phyloP scores from a whole-genome alignment of 2,888 invertebrate genomes.

The Lagria hirta region DNA sequence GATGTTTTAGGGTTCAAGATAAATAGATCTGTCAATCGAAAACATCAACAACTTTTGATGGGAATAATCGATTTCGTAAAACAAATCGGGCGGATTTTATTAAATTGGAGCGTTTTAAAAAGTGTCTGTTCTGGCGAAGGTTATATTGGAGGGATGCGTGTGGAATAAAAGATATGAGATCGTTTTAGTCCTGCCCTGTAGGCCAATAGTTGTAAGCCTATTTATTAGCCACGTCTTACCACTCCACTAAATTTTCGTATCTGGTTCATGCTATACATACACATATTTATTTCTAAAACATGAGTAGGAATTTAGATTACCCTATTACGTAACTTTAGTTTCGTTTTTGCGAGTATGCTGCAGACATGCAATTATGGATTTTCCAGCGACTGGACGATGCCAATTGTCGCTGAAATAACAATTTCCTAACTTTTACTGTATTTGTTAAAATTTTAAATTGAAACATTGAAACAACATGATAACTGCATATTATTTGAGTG shows the following conservation, averaged over 20 bases:
- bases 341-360: conserved; percentile 14
- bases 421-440: background rate
- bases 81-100: conserved; percentile 17
- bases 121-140: conserved; percentile 11
- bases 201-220: conserved; percentile 29
- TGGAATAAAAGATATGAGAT: conserved; percentile 25
- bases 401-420: conserved; percentile 11
- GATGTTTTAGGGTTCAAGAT: no score
- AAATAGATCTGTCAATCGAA: no score
- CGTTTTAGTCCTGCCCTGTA: conserved; percentile 20
- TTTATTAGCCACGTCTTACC: conserved; percentile 31
- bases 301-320: conserved; percentile 29
- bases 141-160: conserved; percentile 23
- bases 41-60: no score
- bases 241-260: conserved; percentile 30
- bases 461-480: no score
- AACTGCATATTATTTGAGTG: no score
- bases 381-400: conserved; percentile 16
- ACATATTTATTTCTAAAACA: conserved; percentile 30
- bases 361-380: conserved; percentile 27
- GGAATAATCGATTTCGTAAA: no score
- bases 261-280: conserved; percentile 27
- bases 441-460: background rate
- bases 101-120: conserved; percentile 17
- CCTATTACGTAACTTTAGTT: conserved; percentile 24